Evolutionary conservation across 2,888 invertebrate genomes (phyloP), one percentile per base, ranked within the genome.

Genomic region (Charanyca ferruginea): DNA sequence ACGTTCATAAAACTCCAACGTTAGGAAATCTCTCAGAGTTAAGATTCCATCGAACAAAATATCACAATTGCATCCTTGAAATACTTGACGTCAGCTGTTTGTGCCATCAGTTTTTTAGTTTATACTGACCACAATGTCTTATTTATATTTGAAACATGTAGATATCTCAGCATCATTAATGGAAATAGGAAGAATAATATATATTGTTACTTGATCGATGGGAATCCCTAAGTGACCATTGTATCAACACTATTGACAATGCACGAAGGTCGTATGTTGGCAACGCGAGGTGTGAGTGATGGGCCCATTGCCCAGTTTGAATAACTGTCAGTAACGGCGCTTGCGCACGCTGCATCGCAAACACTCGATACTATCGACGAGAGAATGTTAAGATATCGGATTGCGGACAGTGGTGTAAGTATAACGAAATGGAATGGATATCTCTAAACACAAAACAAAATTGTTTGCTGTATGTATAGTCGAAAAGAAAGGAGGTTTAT

Each of bases 271-370:
- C 59, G 25, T 18, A 35, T 57, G 47, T 68, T 67, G 54, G 68
- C 62, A 71, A 38, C n/a, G 35, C 23, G 32, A 45, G 32, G 53
- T 52, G 55, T 52, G 63, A 66, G 25, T 18, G 61, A 64, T 69
- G 73, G 53, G 70, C 76, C 62, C 71, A 75, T 76, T 77, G 77
- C 77, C 78, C 71, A 83, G 85, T 87, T 85, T 80, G 81, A 67
- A 77, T 88, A 87, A 86, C 88, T 85, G 87, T 71, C 70, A 61
- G 59, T 83, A 85, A 87, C 86, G 87, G 89, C 71, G 83, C 73
- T 45, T 69, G 77, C 67, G 80, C 79, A 73, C 25, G 52, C 73
- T 83, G 82, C 76, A 77, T 83, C 68, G 77, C 67, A 70, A 83
- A 79, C 74, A 71, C 67, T 73, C 60, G 59, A 61, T 53, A 9